Conservation (phyloP, 2,113 vertebrate species). For the Andinoacara biseriatus region DNA sequence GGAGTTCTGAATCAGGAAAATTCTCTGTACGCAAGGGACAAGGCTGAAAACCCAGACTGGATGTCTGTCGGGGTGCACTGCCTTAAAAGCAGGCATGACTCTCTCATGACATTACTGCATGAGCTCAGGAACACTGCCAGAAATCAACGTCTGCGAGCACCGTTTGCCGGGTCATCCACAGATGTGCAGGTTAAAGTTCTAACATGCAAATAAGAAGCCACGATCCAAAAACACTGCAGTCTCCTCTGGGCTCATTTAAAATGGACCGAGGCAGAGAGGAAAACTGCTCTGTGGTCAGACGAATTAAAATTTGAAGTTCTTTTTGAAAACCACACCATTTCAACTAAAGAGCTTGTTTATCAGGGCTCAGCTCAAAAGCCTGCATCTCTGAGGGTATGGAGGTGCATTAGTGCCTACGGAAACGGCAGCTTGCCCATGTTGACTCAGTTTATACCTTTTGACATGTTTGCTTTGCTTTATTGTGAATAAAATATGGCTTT, state of each 20-base stretch:
- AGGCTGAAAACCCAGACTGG: no score
- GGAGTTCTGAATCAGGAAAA: neutral
- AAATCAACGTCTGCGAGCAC: no score
- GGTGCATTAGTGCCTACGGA: neutral
- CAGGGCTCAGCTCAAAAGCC: no score
- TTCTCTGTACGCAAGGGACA: neutral
- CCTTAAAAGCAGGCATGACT: no score
- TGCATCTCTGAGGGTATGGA: no score
- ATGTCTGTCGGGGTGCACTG: no score
- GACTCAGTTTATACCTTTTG: neutral
- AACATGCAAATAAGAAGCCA: neutral
- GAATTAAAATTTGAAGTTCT: neutral
- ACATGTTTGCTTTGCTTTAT: neutral
- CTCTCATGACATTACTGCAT: no score
- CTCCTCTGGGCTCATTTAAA: neutral
- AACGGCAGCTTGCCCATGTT: neutral
- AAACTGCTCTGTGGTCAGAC: neutral
- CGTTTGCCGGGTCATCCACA: neutral
- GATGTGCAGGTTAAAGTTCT: neutral
- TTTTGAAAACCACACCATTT: neutral
- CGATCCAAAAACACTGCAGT: neutral
- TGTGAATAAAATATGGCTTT: neutral
- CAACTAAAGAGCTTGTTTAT: no score
- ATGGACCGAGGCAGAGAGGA: neutral
- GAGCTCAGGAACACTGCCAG: no score